Evolutionary conservation across 2,888 invertebrate genomes (phyloP).

Genomic region (Sepiola atlantica): DNA sequence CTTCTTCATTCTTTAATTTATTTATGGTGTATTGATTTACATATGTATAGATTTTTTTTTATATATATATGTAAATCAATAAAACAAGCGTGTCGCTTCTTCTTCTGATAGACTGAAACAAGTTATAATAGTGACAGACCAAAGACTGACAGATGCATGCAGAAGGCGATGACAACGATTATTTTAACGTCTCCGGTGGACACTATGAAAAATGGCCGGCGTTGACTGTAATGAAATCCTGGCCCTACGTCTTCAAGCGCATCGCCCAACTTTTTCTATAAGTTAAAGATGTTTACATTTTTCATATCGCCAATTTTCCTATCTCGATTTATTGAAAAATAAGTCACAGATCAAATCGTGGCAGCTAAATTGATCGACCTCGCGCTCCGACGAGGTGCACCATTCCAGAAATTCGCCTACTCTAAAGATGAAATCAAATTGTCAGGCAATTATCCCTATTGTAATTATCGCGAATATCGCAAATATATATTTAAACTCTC

Average conservation of each 20-base stretch:
- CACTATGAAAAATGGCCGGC: background rate
- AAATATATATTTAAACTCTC: background rate
- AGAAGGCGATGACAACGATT: too few species aligned
- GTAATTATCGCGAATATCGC: conserved; percentile 9
- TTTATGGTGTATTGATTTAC: too few species aligned
- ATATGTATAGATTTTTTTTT: too few species aligned
- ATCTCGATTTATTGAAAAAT: background rate
- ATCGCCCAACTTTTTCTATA: background rate
- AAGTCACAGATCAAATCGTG: background rate
- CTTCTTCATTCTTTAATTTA: too few species aligned
- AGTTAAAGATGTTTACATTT: background rate
- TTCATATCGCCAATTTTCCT: background rate
- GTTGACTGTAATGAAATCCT: background rate
- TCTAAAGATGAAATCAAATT: conserved; percentile 4
- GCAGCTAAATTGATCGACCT: background rate
- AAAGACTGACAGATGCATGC: too few species aligned
- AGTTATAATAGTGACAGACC: too few species aligned
- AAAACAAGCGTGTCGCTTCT: too few species aligned
- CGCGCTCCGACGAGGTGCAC: background rate
- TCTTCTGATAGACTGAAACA: too few species aligned
- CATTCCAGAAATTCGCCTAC: background rate
- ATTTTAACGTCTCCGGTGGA: background rate
- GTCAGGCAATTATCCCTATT: conserved; percentile 9
- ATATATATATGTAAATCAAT: too few species aligned
- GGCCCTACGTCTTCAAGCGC: background rate